Percentiles rank a stretch among this genome's conserved stretches.
Evolutionary conservation across 2,113 vertebrate species (phyloP).

Genomic region (Neogobius melanostomus): DNA sequence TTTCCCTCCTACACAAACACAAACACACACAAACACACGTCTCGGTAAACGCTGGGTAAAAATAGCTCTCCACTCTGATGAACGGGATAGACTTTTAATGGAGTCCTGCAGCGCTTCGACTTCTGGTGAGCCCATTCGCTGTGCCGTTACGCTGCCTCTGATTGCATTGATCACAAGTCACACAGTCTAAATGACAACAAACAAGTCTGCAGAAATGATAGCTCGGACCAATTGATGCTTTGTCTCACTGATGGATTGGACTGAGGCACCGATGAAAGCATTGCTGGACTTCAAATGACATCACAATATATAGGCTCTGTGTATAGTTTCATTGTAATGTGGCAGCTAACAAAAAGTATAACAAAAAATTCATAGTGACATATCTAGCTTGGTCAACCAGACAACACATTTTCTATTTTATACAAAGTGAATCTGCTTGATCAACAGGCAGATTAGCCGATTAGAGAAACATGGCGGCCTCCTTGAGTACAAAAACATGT

Average conservation of each 20-base stretch:
- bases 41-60: slow-evolving; percentile 7
- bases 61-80: neutral
- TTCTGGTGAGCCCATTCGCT: neutral
- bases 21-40: neutral
- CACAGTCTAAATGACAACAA: slow-evolving; percentile 9
- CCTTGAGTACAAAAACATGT: no score
- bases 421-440: no score
- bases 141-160: slow-evolving; percentile 14
- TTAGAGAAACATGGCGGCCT: no score
- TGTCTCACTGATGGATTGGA: neutral
- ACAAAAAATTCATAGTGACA: no score
- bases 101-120: neutral
- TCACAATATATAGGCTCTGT: neutral
- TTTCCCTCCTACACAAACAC: neutral
- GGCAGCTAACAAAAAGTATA: no score
- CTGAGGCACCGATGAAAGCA: neutral
- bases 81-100: slow-evolving; percentile 2
- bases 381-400: no score
- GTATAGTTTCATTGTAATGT: no score
- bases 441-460: no score
- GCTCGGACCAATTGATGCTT: neutral
- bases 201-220: neutral
- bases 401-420: no score
- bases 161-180: slow-evolving; percentile 25
- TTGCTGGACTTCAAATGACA: neutral